Evolutionary conservation across 2,797 vertebrate species (phyloP).

Genomic region (Acestrorhynchus altus): DNA sequence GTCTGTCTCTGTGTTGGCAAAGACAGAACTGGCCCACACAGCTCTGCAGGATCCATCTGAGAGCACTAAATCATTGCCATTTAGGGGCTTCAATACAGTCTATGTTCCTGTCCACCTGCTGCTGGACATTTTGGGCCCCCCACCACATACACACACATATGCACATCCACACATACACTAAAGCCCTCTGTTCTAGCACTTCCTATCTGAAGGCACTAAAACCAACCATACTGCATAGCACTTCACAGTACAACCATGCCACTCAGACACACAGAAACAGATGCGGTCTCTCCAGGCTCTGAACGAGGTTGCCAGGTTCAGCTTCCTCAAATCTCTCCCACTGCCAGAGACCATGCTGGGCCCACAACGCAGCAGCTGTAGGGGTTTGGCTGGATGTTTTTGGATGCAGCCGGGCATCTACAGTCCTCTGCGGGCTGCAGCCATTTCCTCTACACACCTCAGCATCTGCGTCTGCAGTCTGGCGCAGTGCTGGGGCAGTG

Average conservation of each 20-base stretch:
- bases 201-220: neutral
- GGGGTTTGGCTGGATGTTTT: conserved; percentile 10
- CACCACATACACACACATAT: neutral
- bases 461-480: conserved; percentile 40
- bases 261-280: conserved; percentile 47
- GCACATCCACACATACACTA: conserved; percentile 4
- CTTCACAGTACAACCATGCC: conserved; percentile 26
- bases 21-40: conserved; percentile 10
- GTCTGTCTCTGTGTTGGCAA: conserved; percentile 39
- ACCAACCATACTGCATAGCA: neutral
- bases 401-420: conserved; percentile 27
- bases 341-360: neutral
- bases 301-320: conserved; percentile 36
- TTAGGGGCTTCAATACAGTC: conserved; percentile 34
- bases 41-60: conserved; percentile 25
- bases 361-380: conserved; percentile 19
- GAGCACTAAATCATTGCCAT: conserved; percentile 50
- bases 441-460: conserved; percentile 38
- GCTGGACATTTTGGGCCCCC: conserved; percentile 18
- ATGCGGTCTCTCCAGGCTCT: conserved; percentile 45
- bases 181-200: conserved; percentile 1
- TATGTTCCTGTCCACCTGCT: conserved; percentile 54
- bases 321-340: conserved; percentile 32
- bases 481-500: conserved; percentile 26
- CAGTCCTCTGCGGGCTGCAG: conserved; percentile 25